Base-by-base conservation (phyloP, 2,113 vertebrate species). In the Spilogale gracilis region DNA sequence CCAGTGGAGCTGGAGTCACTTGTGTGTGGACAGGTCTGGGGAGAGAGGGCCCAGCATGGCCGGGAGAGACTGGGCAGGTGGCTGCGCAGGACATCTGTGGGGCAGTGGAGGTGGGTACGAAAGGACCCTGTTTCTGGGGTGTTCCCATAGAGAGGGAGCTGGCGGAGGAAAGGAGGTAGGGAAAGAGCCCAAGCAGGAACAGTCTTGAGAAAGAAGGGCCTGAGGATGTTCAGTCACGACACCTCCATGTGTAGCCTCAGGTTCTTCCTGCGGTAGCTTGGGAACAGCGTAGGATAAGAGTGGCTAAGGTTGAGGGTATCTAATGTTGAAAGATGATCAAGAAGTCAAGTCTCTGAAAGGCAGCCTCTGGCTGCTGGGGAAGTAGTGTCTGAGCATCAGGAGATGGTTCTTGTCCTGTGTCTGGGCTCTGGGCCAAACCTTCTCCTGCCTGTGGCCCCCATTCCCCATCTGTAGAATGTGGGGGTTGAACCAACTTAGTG, bases 171-270 rank as follows among this genome's bases (percentile, higher is more conserved):
- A 50, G 52, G 38, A 79, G 38, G 45, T 73, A 48, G 95, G 14
- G 30, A 18, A 65, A 16, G n/a, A 61, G 50, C 20, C 30, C 3
- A 30, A 74, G 69, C 80, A 74, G 61, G 43, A 58, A 4, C 56
- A n/a, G 32, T 9, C 71, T 5, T 9, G n/a, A 82, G 45, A 13
- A 94, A n/a, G 5, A 63, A 79, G 52, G n/a, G 5, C 48, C 32
- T 0, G 5, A 45, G 45, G 20, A 32, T 1, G 2, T 18, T 38
- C 73, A 56, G n/a, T 76, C 63, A 9, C 61, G 0, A 2, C 32
- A 54, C 48, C 10, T 13, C n/a, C 10, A 4, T 6, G 21, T 0
- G 23, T n/a, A 80, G 45, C 73, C 0, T 45, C 3, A 20, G 5
- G 5, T 63, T 78, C 63, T 76, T 74, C 50, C 67, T 30, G 1